Evolutionary conservation across 2,113 vertebrate species (phyloP).

Genomic region (Chamaea fasciata): DNA sequence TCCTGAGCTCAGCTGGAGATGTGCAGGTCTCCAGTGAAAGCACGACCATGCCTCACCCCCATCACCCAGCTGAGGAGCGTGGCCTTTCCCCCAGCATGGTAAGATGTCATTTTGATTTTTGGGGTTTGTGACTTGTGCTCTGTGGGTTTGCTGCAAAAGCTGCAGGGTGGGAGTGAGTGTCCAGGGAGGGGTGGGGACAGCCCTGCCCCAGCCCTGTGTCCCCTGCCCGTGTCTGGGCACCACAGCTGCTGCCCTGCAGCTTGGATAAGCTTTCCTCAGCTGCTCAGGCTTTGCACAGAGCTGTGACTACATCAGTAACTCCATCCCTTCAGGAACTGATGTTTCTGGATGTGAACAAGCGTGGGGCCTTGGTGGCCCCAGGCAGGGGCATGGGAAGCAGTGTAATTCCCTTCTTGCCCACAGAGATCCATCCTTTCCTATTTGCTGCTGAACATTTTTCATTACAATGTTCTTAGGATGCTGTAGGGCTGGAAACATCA

Average conservation of each 20-base stretch:
- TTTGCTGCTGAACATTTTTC: conserved; percentile 40
- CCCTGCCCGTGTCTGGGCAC: rapidly evolving
- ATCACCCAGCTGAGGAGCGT: rapidly evolving
- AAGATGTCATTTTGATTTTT: not conserved
- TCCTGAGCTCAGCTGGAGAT: not conserved
- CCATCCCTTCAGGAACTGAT: not conserved
- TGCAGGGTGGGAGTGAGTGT: not conserved
- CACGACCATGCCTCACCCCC: rapidly evolving
- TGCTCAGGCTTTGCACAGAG: not conserved
- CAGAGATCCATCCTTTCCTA: conserved; percentile 31
- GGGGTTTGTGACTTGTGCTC: rapidly evolving
- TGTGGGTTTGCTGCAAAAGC: not conserved
- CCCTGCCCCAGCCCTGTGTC: not conserved
- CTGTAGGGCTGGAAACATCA: conserved; percentile 75
- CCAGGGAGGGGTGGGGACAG: no score
- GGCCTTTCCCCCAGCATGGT: rapidly evolving
- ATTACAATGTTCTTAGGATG: conserved; percentile 32
- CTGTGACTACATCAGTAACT: not conserved
- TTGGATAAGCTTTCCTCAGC: not conserved
- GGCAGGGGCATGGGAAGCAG: not conserved
- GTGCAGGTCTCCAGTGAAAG: rapidly evolving
- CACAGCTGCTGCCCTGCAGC: rapidly evolving
- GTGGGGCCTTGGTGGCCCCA: rapidly evolving
- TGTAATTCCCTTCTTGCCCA: conserved; percentile 59
- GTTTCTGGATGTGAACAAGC: not conserved